Conservation (phyloP, 2,888 invertebrate species). For the Actias luna region DNA sequence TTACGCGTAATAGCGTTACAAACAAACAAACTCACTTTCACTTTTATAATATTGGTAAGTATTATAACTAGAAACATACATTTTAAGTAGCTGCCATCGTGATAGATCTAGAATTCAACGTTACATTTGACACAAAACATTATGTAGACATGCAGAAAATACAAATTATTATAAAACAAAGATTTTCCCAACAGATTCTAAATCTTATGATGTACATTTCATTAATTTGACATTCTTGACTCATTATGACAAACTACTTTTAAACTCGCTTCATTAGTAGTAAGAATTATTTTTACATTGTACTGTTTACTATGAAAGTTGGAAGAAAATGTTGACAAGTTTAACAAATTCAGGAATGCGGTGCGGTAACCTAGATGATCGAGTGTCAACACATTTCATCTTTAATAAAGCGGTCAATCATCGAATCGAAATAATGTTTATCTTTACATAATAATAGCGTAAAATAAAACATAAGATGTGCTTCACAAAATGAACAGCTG, state of each 20-base stretch:
- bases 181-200: no score
- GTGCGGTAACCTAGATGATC: background rate
- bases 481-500: conserved; percentile 13
- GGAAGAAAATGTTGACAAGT: background rate
- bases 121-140: no score
- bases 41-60: no score
- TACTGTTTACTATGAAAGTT: background rate
- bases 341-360: background rate
- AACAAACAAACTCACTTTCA: no score
- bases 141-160: no score
- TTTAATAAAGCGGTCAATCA: background rate
- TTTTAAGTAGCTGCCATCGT: no score
- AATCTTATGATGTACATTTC: background rate
- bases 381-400: background rate
- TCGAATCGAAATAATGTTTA: background rate
- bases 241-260: background rate
- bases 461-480: conserved; percentile 9
- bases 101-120: no score
- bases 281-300: background rate
- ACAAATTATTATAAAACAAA: no score
- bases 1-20: no score
- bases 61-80: no score
- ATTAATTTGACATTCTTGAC: background rate
- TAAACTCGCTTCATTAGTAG: background rate
- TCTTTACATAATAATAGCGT: conserved; percentile 1